Base-by-base conservation (phyloP, 2,797 vertebrate genomes). In the Distichodus sexfasciatus region DNA sequence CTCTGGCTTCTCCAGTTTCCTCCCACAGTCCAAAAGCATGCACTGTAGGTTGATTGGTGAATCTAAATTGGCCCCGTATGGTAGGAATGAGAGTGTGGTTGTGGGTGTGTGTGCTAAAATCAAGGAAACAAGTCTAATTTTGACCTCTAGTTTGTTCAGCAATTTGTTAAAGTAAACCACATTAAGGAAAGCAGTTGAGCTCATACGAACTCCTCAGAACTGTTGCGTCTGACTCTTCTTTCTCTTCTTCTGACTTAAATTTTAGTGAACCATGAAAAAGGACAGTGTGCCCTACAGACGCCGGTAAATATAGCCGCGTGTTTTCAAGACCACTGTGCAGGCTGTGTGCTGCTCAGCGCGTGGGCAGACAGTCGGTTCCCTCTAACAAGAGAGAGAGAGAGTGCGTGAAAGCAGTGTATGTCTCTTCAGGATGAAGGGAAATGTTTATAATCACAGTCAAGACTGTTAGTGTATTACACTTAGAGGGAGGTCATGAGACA, bases 131-230 rank as follows among this genome's bases (percentile, higher is more conserved):
- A 35, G 44, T 31, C 35, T 46, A 48, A 7, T 31, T 61, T 64
- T 61, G 48, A 67, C 68, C 58, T 69, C 63, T 19, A 59, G 23
- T 41, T n/a, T 74, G 71, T 54, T 61, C 26, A 21, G 31, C 63
- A 57, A 74, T 75, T 75, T 64, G 21, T n/a, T n/a, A n/a, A n/a
- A n/a, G n/a, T n/a, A n/a, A n/a, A n/a, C n/a, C n/a, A n/a, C n/a
- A n/a, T n/a, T n/a, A n/a, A n/a, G n/a, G n/a, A n/a, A n/a, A n/a
- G n/a, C n/a, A n/a, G n/a, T n/a, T n/a, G n/a, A n/a, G n/a, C n/a
- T n/a, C n/a, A n/a, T n/a, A n/a, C n/a, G n/a, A n/a, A n/a, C n/a
- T n/a, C n/a, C 63, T 64, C 47, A 41, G 21, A 50, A 35, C 14
- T 4, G 29, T 15, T 8, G 33, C 6, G 35, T 28, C 57, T 26